These are phyloP conservation scores for Promerops cafer DNA, from an alignment of 2,113 vertebrate species.

Conservation along the genomic window DNA sequence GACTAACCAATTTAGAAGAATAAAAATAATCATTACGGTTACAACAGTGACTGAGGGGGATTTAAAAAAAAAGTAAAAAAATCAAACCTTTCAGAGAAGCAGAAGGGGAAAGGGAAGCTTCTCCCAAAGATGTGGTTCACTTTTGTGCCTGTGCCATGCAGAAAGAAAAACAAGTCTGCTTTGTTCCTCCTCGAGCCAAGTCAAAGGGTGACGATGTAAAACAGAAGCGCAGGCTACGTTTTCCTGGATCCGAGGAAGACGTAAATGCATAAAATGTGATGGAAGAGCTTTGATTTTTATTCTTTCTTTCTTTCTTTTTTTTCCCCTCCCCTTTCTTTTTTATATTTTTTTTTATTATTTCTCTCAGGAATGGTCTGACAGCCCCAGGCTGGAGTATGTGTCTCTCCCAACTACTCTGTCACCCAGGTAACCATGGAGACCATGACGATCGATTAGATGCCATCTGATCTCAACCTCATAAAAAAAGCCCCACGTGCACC, in stretches of 20 bases:
- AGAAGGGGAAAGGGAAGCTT: neutral
- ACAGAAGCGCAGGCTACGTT: neutral
- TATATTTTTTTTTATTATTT: neutral
- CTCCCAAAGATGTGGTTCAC: neutral
- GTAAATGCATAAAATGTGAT: constrained; percentile 55
- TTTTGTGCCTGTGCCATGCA: neutral
- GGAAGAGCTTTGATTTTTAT: constrained; percentile 42
- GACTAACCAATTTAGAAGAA: constrained; percentile 31
- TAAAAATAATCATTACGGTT: constrained; percentile 29
- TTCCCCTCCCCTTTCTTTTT: neutral
- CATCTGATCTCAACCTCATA: constrained; percentile 87
- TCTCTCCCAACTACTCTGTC: constrained; percentile 78
- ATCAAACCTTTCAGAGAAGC: neutral
- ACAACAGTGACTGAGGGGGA: neutral
- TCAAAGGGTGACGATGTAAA: constrained; percentile 24
- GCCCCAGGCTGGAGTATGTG: constrained; percentile 75
- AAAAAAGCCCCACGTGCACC: constrained; percentile 58
- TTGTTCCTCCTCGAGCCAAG: constrained; percentile 31
- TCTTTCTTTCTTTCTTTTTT: neutral
- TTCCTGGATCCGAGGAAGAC: constrained; percentile 47
- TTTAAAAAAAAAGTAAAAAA: neutral
- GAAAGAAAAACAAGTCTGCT: constrained; percentile 9
- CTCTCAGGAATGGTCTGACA: constrained; percentile 72
- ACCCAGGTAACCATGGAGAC: constrained; percentile 87
- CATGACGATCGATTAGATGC: constrained; percentile 86